Conservation (phyloP, 53 echinoderm and acorn worm species). For the Holothuria leucospilota region DNA sequence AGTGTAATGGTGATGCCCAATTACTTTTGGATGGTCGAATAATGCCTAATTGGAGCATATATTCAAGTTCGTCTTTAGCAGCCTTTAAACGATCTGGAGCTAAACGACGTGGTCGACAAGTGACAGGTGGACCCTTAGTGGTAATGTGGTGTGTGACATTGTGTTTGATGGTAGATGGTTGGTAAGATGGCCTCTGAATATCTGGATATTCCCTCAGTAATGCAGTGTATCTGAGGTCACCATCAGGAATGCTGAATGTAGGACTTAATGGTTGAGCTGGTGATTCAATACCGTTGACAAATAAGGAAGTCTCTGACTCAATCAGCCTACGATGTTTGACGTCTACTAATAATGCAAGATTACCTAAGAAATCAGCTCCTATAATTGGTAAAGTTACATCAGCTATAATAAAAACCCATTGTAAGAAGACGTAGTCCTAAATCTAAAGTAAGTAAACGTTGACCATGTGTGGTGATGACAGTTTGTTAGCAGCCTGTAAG, state of each 20-base stretch:
- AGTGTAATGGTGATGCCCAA: constrained; percentile 63
- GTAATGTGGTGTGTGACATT: constrained; percentile 63
- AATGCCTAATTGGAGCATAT: constrained; percentile 58
- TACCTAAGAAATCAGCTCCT: constrained; percentile 62
- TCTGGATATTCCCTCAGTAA: constrained; percentile 34
- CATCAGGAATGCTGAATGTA: background rate
- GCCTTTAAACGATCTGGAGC: constrained; percentile 33
- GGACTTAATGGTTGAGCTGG: constrained; percentile 8
- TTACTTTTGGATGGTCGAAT: constrained; percentile 32
- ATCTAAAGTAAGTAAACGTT: constrained; percentile 49
- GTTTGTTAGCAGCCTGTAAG: constrained; percentile 32
- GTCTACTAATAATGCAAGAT: constrained; percentile 48
- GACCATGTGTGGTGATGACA: constrained; percentile 53
- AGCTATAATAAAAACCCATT: constrained; percentile 56
- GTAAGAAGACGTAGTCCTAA: constrained; percentile 53
- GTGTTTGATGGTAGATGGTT: constrained; percentile 35
- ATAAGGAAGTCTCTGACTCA: constrained; percentile 41
- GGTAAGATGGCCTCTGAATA: background rate
- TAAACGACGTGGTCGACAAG: constrained; percentile 55
- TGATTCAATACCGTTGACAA: constrained; percentile 28
- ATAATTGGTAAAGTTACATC: constrained; percentile 56
- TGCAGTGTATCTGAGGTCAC: background rate
- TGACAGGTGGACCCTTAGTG: constrained; percentile 57
- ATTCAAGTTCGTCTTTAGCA: constrained; percentile 69
- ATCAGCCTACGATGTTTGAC: constrained; percentile 33